Evolutionary conservation across 2,888 invertebrate species (phyloP).

Genomic region (Nemotelus pantherinus): DNA sequence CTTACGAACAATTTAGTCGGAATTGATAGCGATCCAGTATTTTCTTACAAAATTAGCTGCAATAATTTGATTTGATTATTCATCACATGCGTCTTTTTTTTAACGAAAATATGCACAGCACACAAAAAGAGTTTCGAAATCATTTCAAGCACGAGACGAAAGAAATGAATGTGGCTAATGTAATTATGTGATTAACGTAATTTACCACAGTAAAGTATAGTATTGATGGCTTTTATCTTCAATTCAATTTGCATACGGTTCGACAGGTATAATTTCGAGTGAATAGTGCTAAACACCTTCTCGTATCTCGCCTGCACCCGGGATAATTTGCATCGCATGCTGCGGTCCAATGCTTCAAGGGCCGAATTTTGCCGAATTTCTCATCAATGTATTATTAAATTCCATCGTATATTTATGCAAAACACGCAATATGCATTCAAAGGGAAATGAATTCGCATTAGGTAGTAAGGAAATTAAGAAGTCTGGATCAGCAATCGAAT

Average conservation of each 20-base stretch:
- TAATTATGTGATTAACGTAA: conserved; percentile 25
- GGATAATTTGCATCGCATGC: background rate
- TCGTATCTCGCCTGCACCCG: background rate
- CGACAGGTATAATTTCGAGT: background rate
- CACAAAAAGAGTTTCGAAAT: no score
- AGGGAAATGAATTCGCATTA: background rate
- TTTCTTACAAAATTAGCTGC: no score
- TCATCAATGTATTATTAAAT: background rate
- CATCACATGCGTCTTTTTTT: no score
- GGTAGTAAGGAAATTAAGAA: no score
- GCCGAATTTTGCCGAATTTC: background rate
- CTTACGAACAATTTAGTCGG: no score
- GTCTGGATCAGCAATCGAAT: no score
- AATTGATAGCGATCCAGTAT: no score
- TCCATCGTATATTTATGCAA: background rate
- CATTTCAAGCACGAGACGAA: background rate
- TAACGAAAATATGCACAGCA: no score
- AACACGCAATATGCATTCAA: background rate
- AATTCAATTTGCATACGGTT: conserved; percentile 4
- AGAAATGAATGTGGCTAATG: background rate
- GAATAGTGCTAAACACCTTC: background rate
- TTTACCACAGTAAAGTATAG: conserved; percentile 6
- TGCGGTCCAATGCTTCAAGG: background rate
- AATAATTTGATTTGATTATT: no score
- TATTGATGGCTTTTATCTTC: background rate